phyloP scores from a whole-genome alignment of 2,888 invertebrate genomes.

The Acheta domesticus region DNA sequence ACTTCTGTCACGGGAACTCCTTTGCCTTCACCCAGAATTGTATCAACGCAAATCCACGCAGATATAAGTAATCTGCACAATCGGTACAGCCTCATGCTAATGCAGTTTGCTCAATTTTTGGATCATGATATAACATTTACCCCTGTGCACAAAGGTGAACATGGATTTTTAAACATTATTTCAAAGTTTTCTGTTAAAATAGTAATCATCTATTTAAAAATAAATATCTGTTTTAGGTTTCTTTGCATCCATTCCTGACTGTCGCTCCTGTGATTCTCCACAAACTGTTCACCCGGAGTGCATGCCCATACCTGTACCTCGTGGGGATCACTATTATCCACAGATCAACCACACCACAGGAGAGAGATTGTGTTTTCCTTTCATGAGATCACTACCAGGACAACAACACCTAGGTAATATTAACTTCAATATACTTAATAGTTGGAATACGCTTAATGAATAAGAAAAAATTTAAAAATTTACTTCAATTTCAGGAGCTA shows the following conservation, averaged over 20 bases:
- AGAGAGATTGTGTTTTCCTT: constrained; percentile 83
- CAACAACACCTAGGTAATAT: constrained; percentile 71
- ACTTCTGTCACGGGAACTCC: constrained; percentile 70
- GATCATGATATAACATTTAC: constrained; percentile 95
- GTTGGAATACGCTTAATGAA: too few relatives aligned
- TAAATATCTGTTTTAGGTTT: constrained; percentile 55
- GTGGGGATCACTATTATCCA: constrained; percentile 86
- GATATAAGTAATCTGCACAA: constrained; percentile 87
- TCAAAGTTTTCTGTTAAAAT: too few relatives aligned
- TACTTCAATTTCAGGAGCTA: constrained; percentile 57
- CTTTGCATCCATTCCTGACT: constrained; percentile 86
- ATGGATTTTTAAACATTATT: constrained; percentile 28
- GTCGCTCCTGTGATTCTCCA: constrained; percentile 82
- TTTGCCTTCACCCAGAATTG: constrained; percentile 79
- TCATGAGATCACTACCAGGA: constrained; percentile 89
- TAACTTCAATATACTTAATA: not conserved
- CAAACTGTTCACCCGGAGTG: constrained; percentile 90
- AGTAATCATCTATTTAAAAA: too few relatives aligned
- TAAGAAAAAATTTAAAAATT: too few relatives aligned
- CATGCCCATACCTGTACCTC: constrained; percentile 85
- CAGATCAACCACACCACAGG: constrained; percentile 81
- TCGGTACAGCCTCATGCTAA: constrained; percentile 84
- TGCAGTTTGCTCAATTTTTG: constrained; percentile 92
- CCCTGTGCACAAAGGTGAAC: constrained; percentile 76
- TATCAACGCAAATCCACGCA: constrained; percentile 86